Conservation (phyloP, 2,888 invertebrate genomes). For the Drosophila infuscata region DNA sequence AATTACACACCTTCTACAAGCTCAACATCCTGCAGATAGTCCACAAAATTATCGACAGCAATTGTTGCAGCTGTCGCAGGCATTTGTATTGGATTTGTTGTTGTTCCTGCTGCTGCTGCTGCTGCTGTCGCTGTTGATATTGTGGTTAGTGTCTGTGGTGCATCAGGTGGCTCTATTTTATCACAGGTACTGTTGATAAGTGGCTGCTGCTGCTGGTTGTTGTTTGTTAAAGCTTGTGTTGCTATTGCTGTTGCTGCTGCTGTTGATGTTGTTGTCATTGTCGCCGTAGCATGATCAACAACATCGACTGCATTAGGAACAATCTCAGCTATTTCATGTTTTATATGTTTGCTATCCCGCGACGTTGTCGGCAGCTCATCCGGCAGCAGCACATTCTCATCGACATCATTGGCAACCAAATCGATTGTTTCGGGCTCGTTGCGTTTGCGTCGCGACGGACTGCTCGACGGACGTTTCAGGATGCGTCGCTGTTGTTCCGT, state of each 20-base stretch:
- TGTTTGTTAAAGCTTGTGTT: constrained; percentile 41
- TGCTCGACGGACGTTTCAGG: constrained; percentile 74
- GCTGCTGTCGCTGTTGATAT: constrained; percentile 39
- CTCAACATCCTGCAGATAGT: constrained; percentile 57
- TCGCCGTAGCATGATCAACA: constrained; percentile 50
- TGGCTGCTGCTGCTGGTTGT: constrained; percentile 53
- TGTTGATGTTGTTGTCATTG: constrained; percentile 33
- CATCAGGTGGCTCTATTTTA: constrained; percentile 76
- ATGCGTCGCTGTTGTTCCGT: constrained; percentile 71
- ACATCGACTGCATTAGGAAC: constrained; percentile 63
- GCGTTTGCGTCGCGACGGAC: constrained; percentile 65
- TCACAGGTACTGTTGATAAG: constrained; percentile 84
- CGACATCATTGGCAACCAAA: constrained; percentile 31
- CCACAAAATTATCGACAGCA: constrained; percentile 52
- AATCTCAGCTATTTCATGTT: constrained; percentile 56
- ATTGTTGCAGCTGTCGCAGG: constrained; percentile 24
- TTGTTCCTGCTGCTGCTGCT: constrained; percentile 21
- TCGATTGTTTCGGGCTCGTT: constrained; percentile 38
- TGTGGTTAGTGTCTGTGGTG: constrained; percentile 41
- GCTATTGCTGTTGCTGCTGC: constrained; percentile 20
- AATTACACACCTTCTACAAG: constrained; percentile 51
- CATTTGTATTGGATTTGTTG: constrained; percentile 29
- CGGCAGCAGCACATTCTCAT: constrained; percentile 21
- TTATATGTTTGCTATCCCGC: constrained; percentile 72
- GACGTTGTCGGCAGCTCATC: constrained; percentile 60